phyloP scores from a whole-genome alignment of 2,888 invertebrate species.

The Stenodema calcarata region DNA sequence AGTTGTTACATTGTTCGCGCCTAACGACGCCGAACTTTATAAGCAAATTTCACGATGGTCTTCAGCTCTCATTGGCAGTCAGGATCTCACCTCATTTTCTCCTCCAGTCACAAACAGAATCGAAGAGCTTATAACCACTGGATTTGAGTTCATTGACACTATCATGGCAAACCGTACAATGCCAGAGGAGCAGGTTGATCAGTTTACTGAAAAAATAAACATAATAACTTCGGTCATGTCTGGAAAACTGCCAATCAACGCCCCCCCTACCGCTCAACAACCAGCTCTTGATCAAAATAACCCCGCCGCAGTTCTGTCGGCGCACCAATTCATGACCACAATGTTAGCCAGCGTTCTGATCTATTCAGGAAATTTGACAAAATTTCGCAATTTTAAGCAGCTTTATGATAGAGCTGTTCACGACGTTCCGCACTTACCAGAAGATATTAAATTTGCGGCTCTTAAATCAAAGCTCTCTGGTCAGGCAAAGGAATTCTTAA shows the following conservation, averaged over 20 bases:
- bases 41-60: neutral
- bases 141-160: neutral
- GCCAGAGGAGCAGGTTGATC: neutral
- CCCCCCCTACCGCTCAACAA: neutral
- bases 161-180: neutral
- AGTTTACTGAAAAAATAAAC: neutral
- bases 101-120: neutral
- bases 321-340: neutral
- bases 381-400: neutral
- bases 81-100: neutral
- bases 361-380: too few relatives aligned
- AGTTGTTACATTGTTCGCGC: neutral
- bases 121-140: neutral
- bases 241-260: neutral
- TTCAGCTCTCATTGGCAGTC: neutral
- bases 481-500: neutral
- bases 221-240: neutral
- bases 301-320: neutral
- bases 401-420: neutral
- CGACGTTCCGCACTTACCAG: neutral
- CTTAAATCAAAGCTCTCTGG: neutral
- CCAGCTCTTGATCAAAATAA: neutral
- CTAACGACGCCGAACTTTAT: neutral
- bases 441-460: neutral
- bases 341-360: neutral